Percentiles rank a stretch among this genome's conserved stretches.
Evolutionary conservation across 2,888 invertebrate genomes (phyloP).

Genomic region (Mycogona germanica): DNA sequence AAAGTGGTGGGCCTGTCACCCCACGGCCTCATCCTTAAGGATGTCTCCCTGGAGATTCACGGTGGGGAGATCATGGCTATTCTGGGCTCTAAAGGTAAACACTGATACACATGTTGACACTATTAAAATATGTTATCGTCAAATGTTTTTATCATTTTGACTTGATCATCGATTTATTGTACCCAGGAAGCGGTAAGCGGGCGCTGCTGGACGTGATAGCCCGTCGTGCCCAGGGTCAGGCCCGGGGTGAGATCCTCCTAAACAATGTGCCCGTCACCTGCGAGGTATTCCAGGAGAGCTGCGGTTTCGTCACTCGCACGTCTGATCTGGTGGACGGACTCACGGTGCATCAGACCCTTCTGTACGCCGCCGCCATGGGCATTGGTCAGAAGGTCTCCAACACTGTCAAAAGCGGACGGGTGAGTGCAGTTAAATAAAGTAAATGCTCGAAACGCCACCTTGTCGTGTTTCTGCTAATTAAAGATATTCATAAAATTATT

Average conservation of each 20-base stretch:
- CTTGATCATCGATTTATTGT: not conserved
- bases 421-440: too few species aligned
- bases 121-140: not conserved
- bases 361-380: slow-evolving; percentile 28
- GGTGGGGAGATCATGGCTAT: slow-evolving; percentile 90
- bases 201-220: slow-evolving; percentile 82
- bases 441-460: too few species aligned
- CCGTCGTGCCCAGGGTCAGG: slow-evolving; percentile 28
- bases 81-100: slow-evolving; percentile 73
- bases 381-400: slow-evolving; percentile 42
- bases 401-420: slow-evolving; percentile 67
- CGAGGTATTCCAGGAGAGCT: slow-evolving; percentile 68
- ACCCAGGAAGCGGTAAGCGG: slow-evolving; percentile 81
- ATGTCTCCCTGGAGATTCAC: slow-evolving; percentile 79
- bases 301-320: slow-evolving; percentile 78
- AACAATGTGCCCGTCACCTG: slow-evolving; percentile 74
- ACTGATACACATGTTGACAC: not conserved
- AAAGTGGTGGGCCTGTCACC: slow-evolving; percentile 61
- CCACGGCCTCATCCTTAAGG: slow-evolving; percentile 77
- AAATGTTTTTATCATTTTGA: too few species aligned
- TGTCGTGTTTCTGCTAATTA: too few species aligned
- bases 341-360: slow-evolving; percentile 60
- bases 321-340: slow-evolving; percentile 71
- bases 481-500: too few species aligned
- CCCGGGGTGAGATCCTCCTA: slow-evolving; percentile 64